Base-by-base conservation (phyloP, 2,113 vertebrate species). In the Oreochromis spilurus region DNA sequence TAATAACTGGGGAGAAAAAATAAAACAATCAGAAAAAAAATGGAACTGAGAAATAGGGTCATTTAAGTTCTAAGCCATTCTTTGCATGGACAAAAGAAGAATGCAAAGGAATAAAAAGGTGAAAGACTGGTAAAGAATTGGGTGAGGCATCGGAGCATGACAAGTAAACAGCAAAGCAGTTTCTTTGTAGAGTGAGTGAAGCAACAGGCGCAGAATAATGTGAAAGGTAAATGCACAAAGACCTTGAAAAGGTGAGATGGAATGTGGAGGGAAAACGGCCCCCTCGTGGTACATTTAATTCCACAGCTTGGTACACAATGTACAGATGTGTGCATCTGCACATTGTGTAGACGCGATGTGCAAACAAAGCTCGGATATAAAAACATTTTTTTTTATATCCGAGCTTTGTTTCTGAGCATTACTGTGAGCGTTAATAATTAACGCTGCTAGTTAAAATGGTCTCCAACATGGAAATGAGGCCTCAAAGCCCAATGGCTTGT, bases 381-480 rank as follows among this genome's bases (percentile, higher is more conserved):
- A 38, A 67, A 38, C 34, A 5, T 21, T 65, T 81, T 54, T 54
- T 82, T 65, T 94, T 93, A 89, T 87, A 84, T 83, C 80, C 12
- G 17, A 82, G 90, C 84, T 93, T 91, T 94, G 88, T 93, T 88
- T 93, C 89, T 10, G 60, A 91, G 84, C 81, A 13, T 90, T 79
- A 89, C 88, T 83, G 83, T 85, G 88, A 92, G 88, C 87, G 88
- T 95, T 94, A 95, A 95, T 95, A 94, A 95, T 94, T 95, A 89
- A 95, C 60, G 53, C 90, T 91, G 91, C 90, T 90, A 86, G 90
- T 92, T 94, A 93, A 95, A 94, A 93, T 82, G 62, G 88, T 91
- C 55, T 94, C 89, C 91, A 88, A 85, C 92, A 93, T 95, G 91
- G 90, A 95, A 95, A 94, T 94, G 84, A 95, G 92, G 78, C 88